These are phyloP conservation scores for Planiliza haematocheilus DNA, from an alignment of 2,113 vertebrate genomes.

Conservation along the genomic window DNA sequence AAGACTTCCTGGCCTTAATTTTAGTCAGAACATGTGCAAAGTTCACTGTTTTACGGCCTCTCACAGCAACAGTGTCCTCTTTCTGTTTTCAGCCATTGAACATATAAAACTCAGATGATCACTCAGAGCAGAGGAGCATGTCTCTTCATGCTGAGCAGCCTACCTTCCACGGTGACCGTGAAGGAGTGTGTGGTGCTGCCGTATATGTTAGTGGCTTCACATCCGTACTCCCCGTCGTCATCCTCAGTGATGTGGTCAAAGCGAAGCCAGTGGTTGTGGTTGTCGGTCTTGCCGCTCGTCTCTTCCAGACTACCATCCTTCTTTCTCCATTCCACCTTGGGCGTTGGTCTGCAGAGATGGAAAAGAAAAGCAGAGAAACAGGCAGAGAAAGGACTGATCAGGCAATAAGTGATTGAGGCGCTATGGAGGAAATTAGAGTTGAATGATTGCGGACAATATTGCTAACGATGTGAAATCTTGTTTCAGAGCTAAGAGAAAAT, in stretches of 20 bases:
- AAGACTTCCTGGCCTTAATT: too few relatives aligned
- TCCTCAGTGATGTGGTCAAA: conserved; percentile 77
- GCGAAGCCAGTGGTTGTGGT: conserved; percentile 80
- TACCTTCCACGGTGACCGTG: conserved; percentile 88
- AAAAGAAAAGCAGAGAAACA: too few relatives aligned
- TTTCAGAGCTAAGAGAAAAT: conserved; percentile 18
- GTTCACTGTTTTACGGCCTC: too few relatives aligned
- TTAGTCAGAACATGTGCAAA: too few relatives aligned
- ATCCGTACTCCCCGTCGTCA: conserved; percentile 90
- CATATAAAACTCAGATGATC: too few relatives aligned
- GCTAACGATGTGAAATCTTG: conserved; percentile 16
- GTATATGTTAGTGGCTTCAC: conserved; percentile 80
- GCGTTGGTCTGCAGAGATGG: conserved; percentile 85
- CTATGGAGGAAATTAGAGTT: conserved; percentile 11
- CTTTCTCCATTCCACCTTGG: conserved; percentile 84
- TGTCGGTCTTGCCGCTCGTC: conserved; percentile 37
- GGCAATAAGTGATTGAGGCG: background rate
- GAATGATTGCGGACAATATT: background rate
- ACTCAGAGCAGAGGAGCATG: too few relatives aligned
- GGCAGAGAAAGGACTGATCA: background rate
- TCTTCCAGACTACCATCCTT: conserved; percentile 75
- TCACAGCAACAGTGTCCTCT: too few relatives aligned
- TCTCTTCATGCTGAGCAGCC: background rate
- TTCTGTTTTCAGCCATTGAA: too few relatives aligned
- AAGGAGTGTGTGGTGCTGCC: conserved; percentile 79